Percentiles rank a stretch among this genome's conserved stretches.
These are phyloP conservation scores for Thamnophis elegans DNA, from an alignment of 2,797 vertebrate species.

Conservation along the genomic window DNA sequence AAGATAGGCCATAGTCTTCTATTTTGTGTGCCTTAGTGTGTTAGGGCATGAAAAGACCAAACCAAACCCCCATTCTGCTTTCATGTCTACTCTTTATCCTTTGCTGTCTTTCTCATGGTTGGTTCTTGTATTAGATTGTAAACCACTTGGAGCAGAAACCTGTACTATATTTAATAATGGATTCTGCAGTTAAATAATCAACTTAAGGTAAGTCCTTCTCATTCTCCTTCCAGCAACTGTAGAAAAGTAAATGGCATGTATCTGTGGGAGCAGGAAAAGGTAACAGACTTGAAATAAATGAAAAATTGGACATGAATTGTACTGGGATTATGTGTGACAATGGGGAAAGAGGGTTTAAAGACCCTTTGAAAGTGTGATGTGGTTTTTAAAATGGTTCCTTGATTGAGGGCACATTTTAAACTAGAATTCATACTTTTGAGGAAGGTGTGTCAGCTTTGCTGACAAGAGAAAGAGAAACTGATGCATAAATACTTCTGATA, in stretches of 20 bases:
- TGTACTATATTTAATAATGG: neutral
- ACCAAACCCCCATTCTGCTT: neutral
- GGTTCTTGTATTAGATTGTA: neutral
- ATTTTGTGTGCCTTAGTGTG: neutral
- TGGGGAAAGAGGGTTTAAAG: neutral
- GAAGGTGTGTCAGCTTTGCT: neutral
- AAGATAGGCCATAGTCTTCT: neutral
- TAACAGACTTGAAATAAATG: neutral
- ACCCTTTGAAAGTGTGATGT: neutral
- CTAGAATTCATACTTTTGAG: neutral
- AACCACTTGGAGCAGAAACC: neutral
- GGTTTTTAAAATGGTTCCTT: neutral
- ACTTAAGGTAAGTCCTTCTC: neutral
- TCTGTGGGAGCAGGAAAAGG: neutral
- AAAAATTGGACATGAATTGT: neutral
- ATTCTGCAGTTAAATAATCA: neutral
- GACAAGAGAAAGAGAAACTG: conserved; percentile 20
- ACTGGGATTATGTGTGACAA: neutral
- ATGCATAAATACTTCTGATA: conserved; percentile 23
- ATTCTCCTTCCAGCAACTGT: neutral
- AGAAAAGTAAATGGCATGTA: neutral
- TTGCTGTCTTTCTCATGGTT: neutral
- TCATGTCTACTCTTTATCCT: neutral
- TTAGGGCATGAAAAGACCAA: neutral
- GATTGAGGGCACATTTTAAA: neutral